Percentiles rank a stretch among this genome's conserved stretches.
These are phyloP conservation scores for Ectobius pallidus DNA, from an alignment of 2,888 invertebrate genomes.

Conservation along the genomic window DNA sequence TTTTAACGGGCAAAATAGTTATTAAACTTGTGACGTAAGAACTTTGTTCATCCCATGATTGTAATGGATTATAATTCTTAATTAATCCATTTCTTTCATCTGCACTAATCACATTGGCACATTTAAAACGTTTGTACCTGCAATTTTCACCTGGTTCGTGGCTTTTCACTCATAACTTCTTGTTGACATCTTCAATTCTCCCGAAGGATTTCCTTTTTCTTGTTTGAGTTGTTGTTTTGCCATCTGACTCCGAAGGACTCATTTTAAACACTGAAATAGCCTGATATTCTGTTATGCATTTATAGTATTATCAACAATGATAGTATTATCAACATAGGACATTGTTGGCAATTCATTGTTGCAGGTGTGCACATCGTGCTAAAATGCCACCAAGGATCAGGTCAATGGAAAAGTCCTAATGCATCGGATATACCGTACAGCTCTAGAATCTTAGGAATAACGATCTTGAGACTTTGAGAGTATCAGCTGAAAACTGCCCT, in stretches of 20 bases:
- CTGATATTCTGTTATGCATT: not conserved
- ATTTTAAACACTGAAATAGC: not conserved
- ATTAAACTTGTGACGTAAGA: not conserved
- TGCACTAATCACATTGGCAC: not conserved
- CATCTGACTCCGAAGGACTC: not conserved
- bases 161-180: not conserved
- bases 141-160: not conserved
- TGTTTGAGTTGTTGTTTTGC: not conserved
- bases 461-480: too few relatives aligned
- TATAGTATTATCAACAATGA: not conserved
- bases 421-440: too few relatives aligned
- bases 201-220: not conserved
- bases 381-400: too few relatives aligned
- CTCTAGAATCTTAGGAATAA: too few relatives aligned
- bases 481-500: too few relatives aligned
- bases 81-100: constrained; percentile 20
- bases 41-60: not conserved
- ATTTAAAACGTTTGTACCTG: not conserved
- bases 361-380: not conserved
- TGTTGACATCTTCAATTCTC: not conserved
- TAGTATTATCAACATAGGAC: not conserved
- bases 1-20: not conserved
- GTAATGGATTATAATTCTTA: not conserved
- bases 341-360: not conserved
- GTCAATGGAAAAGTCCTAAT: too few relatives aligned